Percentiles rank a stretch among this genome's conserved stretches.
Conservation (phyloP, 92 coral and sea anemone species). For the Phenganax stokvisi region DNA sequence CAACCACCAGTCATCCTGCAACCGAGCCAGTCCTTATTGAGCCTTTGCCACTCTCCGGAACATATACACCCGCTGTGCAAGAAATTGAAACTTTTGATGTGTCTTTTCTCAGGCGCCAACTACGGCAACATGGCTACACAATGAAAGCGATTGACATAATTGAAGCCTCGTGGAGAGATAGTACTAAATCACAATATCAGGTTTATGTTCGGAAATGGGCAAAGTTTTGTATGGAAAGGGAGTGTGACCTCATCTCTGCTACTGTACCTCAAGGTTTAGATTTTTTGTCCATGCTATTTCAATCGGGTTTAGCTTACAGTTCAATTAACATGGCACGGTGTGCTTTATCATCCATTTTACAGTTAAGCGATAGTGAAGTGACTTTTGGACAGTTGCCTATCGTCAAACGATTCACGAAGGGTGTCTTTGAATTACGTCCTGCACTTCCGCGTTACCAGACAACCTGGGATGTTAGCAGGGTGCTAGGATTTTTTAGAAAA, state of each 20-base stretch:
- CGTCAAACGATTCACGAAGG: conserved; percentile 54
- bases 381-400: conserved; percentile 53
- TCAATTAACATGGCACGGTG: conserved; percentile 50
- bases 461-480: conserved; percentile 42
- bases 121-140: conserved; percentile 40
- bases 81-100: neutral
- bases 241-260: conserved; percentile 41
- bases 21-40: neutral
- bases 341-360: conserved; percentile 52
- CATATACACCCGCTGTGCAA: neutral
- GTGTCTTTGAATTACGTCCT: conserved; percentile 45
- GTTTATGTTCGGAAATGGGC: conserved; percentile 46
- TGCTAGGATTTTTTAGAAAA: conserved; percentile 27
- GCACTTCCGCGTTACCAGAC: conserved; percentile 49
- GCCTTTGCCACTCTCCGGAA: neutral
- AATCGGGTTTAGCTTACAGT: conserved; percentile 52
- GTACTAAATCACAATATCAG: conserved; percentile 49
- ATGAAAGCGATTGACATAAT: conserved; percentile 33
- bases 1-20: neutral
- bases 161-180: conserved; percentile 48
- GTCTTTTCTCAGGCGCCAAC: conserved; percentile 45
- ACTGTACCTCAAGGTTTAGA: conserved; percentile 41
- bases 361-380: conserved; percentile 27
- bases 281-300: conserved; percentile 46
- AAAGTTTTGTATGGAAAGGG: conserved; percentile 42